These are phyloP conservation scores for Clamator glandarius DNA, from an alignment of 2,797 vertebrate species.

Conservation along the genomic window DNA sequence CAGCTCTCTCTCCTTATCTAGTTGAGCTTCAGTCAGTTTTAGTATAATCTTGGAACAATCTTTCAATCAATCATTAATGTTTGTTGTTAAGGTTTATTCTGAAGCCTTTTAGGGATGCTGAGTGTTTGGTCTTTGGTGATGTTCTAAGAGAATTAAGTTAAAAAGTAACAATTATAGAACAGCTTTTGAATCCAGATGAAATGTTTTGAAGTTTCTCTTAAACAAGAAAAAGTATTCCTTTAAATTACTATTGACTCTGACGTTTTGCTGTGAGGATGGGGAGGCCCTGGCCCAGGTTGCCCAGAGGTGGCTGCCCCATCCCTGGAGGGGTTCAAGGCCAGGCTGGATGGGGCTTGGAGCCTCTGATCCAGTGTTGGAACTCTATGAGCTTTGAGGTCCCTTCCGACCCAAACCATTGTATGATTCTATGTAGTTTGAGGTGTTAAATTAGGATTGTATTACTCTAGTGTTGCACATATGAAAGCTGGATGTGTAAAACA, in stretches of 20 bases:
- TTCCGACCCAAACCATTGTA: too few relatives aligned
- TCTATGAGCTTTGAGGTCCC: too few relatives aligned
- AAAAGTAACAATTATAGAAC: not conserved
- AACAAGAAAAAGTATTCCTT: not conserved
- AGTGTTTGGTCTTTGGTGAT: not conserved
- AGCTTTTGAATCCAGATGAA: not conserved
- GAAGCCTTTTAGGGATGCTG: not conserved
- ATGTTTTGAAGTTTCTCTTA: not conserved
- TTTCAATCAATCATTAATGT: constrained; percentile 6
- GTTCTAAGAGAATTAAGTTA: not conserved
- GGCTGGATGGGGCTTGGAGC: too few relatives aligned
- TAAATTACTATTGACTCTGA: not conserved
- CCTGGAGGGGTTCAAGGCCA: too few relatives aligned
- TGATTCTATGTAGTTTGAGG: not conserved
- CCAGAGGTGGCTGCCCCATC: too few relatives aligned
- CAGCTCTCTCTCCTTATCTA: constrained; percentile 36
- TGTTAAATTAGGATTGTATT: not conserved
- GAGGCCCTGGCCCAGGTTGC: too few relatives aligned
- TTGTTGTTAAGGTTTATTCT: constrained; percentile 37
- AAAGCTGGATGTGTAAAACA: not conserved
- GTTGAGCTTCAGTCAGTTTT: constrained; percentile 35
- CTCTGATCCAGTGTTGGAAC: too few relatives aligned
- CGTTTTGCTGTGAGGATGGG: not conserved
- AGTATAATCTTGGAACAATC: not conserved
- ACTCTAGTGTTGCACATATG: not conserved